These are phyloP conservation scores for Agrotis clavis DNA, from an alignment of 2,888 invertebrate species.

Conservation along the genomic window DNA sequence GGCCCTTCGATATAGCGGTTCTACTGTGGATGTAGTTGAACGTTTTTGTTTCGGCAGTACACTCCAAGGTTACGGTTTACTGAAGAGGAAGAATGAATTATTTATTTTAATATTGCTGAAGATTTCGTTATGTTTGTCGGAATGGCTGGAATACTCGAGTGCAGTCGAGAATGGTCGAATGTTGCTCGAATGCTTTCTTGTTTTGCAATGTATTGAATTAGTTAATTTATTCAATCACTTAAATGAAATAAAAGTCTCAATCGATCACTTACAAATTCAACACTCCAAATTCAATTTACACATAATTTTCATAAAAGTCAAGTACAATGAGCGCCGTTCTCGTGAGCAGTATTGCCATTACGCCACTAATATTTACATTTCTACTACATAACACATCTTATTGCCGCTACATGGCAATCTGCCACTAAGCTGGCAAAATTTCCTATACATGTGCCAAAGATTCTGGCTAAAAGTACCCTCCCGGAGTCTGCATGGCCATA, in stretches of 20 bases:
- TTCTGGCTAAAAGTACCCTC: constrained; percentile 10
- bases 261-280: constrained; percentile 7
- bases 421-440: constrained; percentile 50
- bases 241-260: constrained; percentile 13
- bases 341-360: constrained; percentile 25
- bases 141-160: constrained; percentile 12
- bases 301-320: constrained; percentile 11
- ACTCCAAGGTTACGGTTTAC: constrained; percentile 18
- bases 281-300: constrained; percentile 5
- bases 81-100: constrained; percentile 20
- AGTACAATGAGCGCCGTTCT: constrained; percentile 4
- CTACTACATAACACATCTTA: constrained; percentile 44
- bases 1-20: constrained; percentile 52
- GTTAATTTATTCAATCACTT: neutral
- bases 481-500: constrained; percentile 17
- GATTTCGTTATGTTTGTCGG: constrained; percentile 18
- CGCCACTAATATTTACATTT: constrained; percentile 51
- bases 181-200: neutral
- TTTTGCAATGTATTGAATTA: neutral
- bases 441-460: constrained; percentile 44
- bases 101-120: constrained; percentile 46
- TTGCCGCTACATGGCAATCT: constrained; percentile 45
- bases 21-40: constrained; percentile 29
- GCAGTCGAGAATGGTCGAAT: neutral
- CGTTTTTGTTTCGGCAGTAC: constrained; percentile 44